Percentiles rank a stretch among this genome's conserved stretches.
These are phyloP conservation scores for Oscheius sp. DNA, from an alignment of 2,888 invertebrate species.

Conservation along the genomic window DNA sequence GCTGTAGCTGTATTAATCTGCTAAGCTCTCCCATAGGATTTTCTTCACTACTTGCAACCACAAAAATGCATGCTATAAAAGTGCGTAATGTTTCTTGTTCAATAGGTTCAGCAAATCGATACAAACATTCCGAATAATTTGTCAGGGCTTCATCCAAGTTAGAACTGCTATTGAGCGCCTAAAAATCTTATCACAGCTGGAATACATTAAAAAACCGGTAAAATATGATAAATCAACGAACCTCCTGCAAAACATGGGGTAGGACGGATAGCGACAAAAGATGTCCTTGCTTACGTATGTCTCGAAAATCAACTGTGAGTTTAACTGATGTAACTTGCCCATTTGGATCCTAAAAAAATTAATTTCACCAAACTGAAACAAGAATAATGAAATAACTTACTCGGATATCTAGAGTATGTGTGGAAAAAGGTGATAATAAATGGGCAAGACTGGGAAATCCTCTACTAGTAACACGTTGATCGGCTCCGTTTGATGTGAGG, in stretches of 20 bases:
- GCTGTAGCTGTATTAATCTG: conserved; percentile 82
- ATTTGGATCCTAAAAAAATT: conserved; percentile 47
- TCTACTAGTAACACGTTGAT: conserved; percentile 41
- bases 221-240: conserved; percentile 23
- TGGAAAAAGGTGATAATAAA: conserved; percentile 63
- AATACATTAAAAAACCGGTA: not conserved
- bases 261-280: conserved; percentile 70
- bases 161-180: conserved; percentile 43
- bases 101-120: conserved; percentile 48
- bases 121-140: conserved; percentile 38
- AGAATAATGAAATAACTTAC: conserved; percentile 42
- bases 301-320: conserved; percentile 72
- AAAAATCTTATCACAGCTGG: too few species aligned
- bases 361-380: conserved; percentile 6
- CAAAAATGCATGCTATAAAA: conserved; percentile 77
- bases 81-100: conserved; percentile 87
- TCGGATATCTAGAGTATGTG: conserved; percentile 48
- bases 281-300: conserved; percentile 73
- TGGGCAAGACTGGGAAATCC: conserved; percentile 65
- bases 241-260: conserved; percentile 68
- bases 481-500: conserved; percentile 58
- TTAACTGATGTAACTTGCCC: conserved; percentile 34
- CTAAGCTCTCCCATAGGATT: conserved; percentile 86
- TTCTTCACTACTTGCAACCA: conserved; percentile 77
- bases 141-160: conserved; percentile 31